Base-by-base conservation (phyloP, 2,113 vertebrate species). In the Otus sunia region DNA sequence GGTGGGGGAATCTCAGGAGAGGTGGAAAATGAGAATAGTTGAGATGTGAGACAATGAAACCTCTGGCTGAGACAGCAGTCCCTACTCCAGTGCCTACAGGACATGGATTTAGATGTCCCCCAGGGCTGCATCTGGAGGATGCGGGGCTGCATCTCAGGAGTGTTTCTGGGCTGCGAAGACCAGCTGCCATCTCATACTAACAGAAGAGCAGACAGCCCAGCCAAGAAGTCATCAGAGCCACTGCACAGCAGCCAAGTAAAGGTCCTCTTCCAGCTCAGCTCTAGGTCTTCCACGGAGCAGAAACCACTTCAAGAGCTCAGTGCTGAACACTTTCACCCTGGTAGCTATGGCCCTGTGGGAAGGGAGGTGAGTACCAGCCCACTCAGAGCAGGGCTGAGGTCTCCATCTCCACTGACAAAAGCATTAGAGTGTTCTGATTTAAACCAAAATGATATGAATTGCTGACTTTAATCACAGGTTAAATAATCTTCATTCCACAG, bases 401-500 rank as follows among this genome's bases (percentile, higher is more conserved):
- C 75, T 68, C 41, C 29, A 9, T 85, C 23, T 81, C 50, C n/a
- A 29, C 25, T 37, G 60, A 41, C 10, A 74, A 62, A 80, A 77
- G 50, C 20, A 5, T 53, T 13, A 34, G 55, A n/a, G 36, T 4
- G 6, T 29, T 78, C 41, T 6, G 17, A 41, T 74, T 58, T 1
- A 3, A 86, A 56, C 30, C 6, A 18, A 62, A 87, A 77, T 9
- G 9, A 36, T 67, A 16, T 2, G 27, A 81, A 67, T 59, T 37
- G 43, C 67, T 88, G 58, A 34, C 36, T 90, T 88, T 63, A 76
- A 75, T 90, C 39, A n/a, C 60, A 50, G 94, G 41, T 81, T 74
- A 75, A 93, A 85, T 68, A 22, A 37, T 68, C 66, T 60, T 64
- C 29, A 10, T 72, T 82, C 85, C 8, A 1, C 47, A 34, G 88